A percentile compares a stretch with the other conserved stretches of the same genome.
phyloP scores from a whole-genome alignment of 37 sponge, comb jelly and placozoan genomes.

The Bolinopsis microptera region DNA sequence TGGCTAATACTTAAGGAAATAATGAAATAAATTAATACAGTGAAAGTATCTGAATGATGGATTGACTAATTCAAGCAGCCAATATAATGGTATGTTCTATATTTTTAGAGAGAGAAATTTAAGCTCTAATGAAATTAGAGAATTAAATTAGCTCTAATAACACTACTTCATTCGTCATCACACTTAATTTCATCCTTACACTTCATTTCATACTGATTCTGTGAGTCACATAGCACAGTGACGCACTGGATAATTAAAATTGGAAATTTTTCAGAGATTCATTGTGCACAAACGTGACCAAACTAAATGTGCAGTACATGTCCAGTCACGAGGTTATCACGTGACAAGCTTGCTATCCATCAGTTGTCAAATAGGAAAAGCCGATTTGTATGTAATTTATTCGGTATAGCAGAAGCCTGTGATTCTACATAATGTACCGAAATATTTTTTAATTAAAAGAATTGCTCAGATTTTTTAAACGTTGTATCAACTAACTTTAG shows the following conservation, averaged over 20 bases:
- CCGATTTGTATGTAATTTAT: not conserved
- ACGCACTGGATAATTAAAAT: not conserved
- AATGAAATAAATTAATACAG: no score
- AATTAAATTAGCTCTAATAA: no score
- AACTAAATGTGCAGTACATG: no score
- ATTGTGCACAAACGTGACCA: not conserved
- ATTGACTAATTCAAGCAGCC: no score
- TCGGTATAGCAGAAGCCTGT: not conserved
- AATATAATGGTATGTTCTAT: no score
- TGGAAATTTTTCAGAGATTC: not conserved
- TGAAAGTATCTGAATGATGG: no score
- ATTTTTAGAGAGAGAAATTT: no score
- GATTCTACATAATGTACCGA: not conserved
- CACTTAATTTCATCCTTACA: not conserved
- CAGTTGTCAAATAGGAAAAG: not conserved
- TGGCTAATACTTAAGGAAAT: no score
- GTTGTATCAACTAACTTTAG: no score
- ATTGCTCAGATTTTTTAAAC: no score
- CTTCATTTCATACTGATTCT: not conserved
- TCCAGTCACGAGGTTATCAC: not conserved
- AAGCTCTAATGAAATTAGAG: no score
- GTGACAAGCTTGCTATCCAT: not conserved
- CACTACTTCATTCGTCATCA: no score
- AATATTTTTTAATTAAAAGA: not conserved
- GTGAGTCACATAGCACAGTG: not conserved